Conservation (phyloP, 2,797 vertebrate species). For the Caiman crocodilus region DNA sequence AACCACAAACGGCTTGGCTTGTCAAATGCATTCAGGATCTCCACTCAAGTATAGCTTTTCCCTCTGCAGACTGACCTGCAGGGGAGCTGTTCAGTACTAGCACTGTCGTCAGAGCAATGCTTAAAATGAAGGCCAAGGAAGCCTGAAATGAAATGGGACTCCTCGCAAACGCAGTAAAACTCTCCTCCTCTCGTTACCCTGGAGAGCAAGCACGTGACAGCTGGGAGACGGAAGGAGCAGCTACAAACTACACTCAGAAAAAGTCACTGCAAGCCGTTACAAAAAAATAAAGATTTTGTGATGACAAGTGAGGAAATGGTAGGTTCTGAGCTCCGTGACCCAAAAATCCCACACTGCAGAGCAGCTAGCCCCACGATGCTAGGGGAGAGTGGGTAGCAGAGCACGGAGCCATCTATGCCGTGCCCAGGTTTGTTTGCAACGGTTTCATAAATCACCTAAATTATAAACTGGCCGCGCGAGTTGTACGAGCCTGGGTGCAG, state of each 20-base stretch:
- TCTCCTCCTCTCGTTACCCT: neutral
- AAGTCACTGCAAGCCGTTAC: neutral
- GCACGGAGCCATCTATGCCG: neutral
- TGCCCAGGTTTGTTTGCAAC: neutral
- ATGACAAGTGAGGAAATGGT: neutral
- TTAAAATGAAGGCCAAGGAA: neutral
- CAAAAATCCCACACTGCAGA: neutral
- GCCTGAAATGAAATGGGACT: neutral
- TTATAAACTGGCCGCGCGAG: neutral
- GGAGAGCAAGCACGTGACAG: neutral
- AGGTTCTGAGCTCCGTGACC: neutral
- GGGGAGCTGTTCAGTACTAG: constrained; percentile 35
- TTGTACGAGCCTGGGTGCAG: neutral
- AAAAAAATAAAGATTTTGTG: neutral
- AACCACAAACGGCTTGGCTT: constrained; percentile 87
- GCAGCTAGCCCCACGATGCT: neutral
- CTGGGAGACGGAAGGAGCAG: neutral
- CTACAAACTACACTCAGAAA: neutral
- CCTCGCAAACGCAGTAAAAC: neutral
- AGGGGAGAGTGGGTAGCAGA: neutral
- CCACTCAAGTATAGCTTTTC: constrained; percentile 30
- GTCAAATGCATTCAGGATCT: constrained; percentile 51
- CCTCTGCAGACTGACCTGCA: neutral
- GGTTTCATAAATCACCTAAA: neutral
- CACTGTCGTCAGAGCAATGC: fast-evolving